These are phyloP conservation scores for Calyptomena viridis DNA, from an alignment of 2,113 vertebrate species.

Conservation along the genomic window DNA sequence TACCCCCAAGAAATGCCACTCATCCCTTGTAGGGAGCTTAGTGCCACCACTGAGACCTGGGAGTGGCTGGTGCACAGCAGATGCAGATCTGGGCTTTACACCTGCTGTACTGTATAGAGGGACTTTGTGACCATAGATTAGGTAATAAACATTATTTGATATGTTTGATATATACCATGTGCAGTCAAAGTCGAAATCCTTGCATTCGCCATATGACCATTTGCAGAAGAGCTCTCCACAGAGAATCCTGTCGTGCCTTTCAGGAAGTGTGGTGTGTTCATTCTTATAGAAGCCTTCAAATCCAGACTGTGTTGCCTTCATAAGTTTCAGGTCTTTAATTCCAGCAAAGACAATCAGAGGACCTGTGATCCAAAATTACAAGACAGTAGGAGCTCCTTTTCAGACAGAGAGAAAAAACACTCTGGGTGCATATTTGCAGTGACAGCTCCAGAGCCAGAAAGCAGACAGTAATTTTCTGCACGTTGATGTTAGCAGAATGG, in stretches of 20 bases:
- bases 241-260: conserved; percentile 87
- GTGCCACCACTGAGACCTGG: background rate
- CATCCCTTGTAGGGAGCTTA: accelerated
- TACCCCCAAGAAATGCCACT: background rate
- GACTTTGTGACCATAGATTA: background rate
- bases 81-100: background rate
- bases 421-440: background rate
- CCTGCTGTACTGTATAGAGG: background rate
- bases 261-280: conserved; percentile 88
- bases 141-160: background rate
- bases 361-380: conserved; percentile 63
- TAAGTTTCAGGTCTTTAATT: conserved; percentile 87
- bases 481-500: background rate
- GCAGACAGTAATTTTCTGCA: background rate
- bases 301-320: conserved; percentile 95
- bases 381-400: background rate
- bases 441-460: background rate
- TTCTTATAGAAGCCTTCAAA: conserved; percentile 89
- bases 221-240: conserved; percentile 86
- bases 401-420: background rate
- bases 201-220: conserved; percentile 83
- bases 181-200: conserved; percentile 75
- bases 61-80: background rate
- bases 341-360: conserved; percentile 84
- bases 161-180: conserved; percentile 74